phyloP scores from a whole-genome alignment of 2,888 invertebrate genomes.

The Stegophylla sp. region DNA sequence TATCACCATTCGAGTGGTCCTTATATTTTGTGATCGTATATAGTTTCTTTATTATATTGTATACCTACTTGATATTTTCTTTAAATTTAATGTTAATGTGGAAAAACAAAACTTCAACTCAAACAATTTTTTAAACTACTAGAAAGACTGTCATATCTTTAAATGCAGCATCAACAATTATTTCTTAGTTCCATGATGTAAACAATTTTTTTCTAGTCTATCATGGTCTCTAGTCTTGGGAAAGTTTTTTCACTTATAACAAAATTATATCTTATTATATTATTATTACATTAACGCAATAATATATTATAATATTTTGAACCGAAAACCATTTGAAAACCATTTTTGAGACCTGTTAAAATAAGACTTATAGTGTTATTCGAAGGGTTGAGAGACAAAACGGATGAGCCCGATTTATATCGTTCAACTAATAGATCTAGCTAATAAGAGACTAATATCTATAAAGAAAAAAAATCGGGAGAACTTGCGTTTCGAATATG shows the following conservation, averaged over 20 bases:
- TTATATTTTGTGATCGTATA: conserved; percentile 54
- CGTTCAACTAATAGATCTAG: conserved; percentile 46
- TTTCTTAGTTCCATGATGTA: conserved; percentile 51
- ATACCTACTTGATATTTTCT: conserved; percentile 49
- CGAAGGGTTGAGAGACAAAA: conserved; percentile 36
- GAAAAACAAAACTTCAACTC: conserved; percentile 44
- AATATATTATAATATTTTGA: conserved; percentile 43
- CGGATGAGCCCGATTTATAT: conserved; percentile 46
- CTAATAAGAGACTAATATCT: conserved; percentile 50
- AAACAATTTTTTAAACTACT: conserved; percentile 37
- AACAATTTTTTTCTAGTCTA: conserved; percentile 58
- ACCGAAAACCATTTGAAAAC: conserved; percentile 52
- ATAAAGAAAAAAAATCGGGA: conserved; percentile 42
- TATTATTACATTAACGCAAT: conserved; percentile 30
- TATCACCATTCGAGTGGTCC: conserved; percentile 54
- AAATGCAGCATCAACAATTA: conserved; percentile 45
- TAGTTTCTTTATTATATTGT: conserved; percentile 54
- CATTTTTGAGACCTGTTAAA: conserved; percentile 58
- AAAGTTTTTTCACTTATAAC: conserved; percentile 50
- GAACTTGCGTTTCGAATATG: conserved; percentile 12
- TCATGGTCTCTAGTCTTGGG: conserved; percentile 57
- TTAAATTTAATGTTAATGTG: conserved; percentile 50
- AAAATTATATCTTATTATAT: conserved; percentile 26
- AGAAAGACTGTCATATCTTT: conserved; percentile 57
- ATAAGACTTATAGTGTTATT: conserved; percentile 59